These are phyloP conservation scores for Liparis tanakae DNA, from an alignment of 2,797 vertebrate species.

Conservation along the genomic window DNA sequence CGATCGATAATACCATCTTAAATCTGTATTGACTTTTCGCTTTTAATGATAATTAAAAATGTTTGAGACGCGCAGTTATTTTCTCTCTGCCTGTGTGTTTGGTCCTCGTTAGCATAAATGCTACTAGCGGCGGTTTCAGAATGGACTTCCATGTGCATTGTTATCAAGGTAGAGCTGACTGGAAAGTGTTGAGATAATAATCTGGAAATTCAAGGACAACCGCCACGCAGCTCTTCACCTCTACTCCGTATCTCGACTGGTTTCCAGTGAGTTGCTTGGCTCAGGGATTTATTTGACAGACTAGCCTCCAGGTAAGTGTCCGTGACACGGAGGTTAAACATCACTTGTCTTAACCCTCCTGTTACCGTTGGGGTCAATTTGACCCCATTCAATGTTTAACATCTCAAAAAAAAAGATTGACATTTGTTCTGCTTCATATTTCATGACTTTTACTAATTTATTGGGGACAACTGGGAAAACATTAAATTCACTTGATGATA, in stretches of 20 bases:
- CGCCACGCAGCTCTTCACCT: background rate
- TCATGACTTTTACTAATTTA: too few species aligned
- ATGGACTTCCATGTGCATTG: background rate
- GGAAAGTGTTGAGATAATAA: background rate
- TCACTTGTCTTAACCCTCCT: background rate
- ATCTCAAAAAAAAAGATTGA: too few species aligned
- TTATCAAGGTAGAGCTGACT: background rate
- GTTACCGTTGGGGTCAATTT: too few species aligned
- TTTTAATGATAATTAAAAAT: background rate
- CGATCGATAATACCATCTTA: background rate
- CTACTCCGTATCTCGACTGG: background rate
- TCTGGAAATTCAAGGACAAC: background rate
- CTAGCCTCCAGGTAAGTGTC: background rate
- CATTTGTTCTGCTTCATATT: too few species aligned
- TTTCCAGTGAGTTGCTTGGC: background rate
- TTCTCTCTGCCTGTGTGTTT: background rate
- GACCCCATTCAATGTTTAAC: too few species aligned
- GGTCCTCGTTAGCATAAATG: background rate
- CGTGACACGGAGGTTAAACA: background rate
- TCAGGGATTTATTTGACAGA: background rate
- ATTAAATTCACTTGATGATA: too few species aligned
- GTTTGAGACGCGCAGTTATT: background rate
- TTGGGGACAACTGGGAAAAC: too few species aligned
- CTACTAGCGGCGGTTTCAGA: background rate
- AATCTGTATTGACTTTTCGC: background rate